Conservation (phyloP, 1,140 invertebrate species). For the Apis dorsata region DNA sequence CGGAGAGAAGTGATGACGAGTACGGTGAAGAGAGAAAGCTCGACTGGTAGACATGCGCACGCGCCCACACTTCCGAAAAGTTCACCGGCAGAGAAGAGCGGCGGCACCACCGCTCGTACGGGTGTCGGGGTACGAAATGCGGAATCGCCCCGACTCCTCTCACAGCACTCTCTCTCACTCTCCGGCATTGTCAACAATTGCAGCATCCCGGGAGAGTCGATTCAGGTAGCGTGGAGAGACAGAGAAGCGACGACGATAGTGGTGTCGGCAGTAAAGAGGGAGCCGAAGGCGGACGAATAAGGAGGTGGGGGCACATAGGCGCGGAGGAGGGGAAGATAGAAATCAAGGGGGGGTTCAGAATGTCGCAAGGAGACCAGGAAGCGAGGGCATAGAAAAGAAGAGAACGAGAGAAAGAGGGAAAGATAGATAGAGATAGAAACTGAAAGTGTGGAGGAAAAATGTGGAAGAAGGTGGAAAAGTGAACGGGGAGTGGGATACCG, state of each 20-base stretch:
- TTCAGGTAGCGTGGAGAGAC: conserved; percentile 67
- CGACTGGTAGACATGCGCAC: conserved; percentile 45
- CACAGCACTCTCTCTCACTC: conserved; percentile 57
- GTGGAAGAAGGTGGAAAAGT: conserved; percentile 42
- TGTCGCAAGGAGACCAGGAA: conserved; percentile 32
- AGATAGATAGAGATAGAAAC: conserved; percentile 5
- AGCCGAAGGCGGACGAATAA: conserved; percentile 52
- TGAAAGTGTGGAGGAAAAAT: conserved; percentile 29
- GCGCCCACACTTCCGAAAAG: conserved; percentile 45
- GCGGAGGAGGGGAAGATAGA: not conserved
- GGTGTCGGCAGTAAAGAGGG: conserved; percentile 56
- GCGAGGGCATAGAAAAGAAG: conserved; percentile 26
- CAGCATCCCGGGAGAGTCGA: conserved; percentile 73
- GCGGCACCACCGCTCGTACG: conserved; percentile 63
- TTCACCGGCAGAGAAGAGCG: conserved; percentile 16
- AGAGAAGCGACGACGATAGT: conserved; percentile 49
- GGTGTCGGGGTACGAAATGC: conserved; percentile 72
- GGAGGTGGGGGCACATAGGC: conserved; percentile 1
- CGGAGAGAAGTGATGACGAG: not conserved
- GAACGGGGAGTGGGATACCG: conserved; percentile 6
- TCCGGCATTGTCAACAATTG: conserved; percentile 76
- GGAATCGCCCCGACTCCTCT: conserved; percentile 61
- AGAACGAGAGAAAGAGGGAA: not conserved
- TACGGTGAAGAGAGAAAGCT: conserved; percentile 3
- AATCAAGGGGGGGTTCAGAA: not conserved